phyloP scores from a whole-genome alignment of 2,888 invertebrate genomes.

The Phrixothrix hirtus region DNA sequence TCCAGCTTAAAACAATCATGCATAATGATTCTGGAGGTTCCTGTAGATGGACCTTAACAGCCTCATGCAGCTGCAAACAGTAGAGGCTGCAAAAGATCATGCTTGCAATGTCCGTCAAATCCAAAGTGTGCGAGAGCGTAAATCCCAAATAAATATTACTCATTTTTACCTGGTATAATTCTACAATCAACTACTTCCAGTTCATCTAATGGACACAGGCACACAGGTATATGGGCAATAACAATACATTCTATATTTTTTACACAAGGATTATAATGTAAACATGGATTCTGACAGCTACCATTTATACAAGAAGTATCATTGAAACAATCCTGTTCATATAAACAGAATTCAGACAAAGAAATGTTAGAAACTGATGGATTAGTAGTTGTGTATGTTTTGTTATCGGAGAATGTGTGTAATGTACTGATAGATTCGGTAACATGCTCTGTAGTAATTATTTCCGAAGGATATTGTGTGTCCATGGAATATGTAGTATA shows the following conservation, averaged over 20 bases:
- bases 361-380: background rate
- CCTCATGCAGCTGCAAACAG: constrained; percentile 42
- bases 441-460: background rate
- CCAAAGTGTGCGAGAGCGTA: constrained; percentile 35
- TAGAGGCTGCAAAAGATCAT: constrained; percentile 43
- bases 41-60: constrained; percentile 47
- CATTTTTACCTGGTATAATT: constrained; percentile 64
- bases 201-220: constrained; percentile 60
- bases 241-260: constrained; percentile 58
- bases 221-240: constrained; percentile 60
- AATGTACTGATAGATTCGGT: background rate
- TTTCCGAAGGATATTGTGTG: background rate
- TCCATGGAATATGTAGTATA: background rate
- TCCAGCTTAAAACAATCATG: constrained; percentile 40
- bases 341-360: background rate
- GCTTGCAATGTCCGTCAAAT: constrained; percentile 41
- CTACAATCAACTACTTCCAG: constrained; percentile 59
- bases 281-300: constrained; percentile 60
- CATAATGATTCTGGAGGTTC: constrained; percentile 44
- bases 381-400: background rate
- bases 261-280: constrained; percentile 54
- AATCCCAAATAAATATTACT: constrained; percentile 35
- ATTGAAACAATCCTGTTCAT: constrained; percentile 51
- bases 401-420: background rate
- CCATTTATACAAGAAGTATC: constrained; percentile 58